Base-by-base conservation (phyloP, 2,113 vertebrate species). In the Cromileptes altivelis region DNA sequence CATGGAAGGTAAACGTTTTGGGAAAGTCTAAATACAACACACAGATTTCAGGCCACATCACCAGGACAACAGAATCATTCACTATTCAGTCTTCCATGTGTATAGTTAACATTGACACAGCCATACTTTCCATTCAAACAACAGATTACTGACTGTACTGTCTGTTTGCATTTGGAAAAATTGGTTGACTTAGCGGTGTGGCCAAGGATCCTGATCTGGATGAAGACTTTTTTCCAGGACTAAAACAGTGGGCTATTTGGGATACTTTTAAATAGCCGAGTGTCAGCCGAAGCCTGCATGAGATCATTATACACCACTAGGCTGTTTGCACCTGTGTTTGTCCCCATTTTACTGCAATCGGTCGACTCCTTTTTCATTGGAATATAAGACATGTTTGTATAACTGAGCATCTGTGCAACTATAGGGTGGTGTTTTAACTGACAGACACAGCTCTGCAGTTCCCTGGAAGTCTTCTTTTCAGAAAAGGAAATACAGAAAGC, bases 81-180 rank as follows among this genome's bases (percentile, higher is more conserved):
- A 77, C 60, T 60, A 33, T 73, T 79, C 49, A 80, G 13, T 17
- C 33, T 4, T 64, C 53, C 21, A n/a, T 61, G 78, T 47, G 18
- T 47, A 56, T 18, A 27, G 53, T 53, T 69, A 56, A 80, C 27
- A 67, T 18, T 55, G 27, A 61, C 52, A 55, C 30, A 74, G 82
- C 82, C 79, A 80, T 75, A 75, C 33, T 87, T 90, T 89, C 83
- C 83, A 75, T 67, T 60, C 33, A 64, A 69, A 73, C 62, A 65
- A 70, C 19, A 1, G 37, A 63, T 80, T 50, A 74, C 55, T 73
- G 8, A 67, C 57, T 70, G 19, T 49, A 73, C 70, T 77, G 64
- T 63, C 70, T 85, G 83, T 78, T 81, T 67, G 52, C 60, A 42
- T 76, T 83, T 77, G 82, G 81, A 88, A 91, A 93, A 79, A 14